Base-by-base conservation (phyloP, 2,888 invertebrate genomes). In the Papilio demoleus region DNA sequence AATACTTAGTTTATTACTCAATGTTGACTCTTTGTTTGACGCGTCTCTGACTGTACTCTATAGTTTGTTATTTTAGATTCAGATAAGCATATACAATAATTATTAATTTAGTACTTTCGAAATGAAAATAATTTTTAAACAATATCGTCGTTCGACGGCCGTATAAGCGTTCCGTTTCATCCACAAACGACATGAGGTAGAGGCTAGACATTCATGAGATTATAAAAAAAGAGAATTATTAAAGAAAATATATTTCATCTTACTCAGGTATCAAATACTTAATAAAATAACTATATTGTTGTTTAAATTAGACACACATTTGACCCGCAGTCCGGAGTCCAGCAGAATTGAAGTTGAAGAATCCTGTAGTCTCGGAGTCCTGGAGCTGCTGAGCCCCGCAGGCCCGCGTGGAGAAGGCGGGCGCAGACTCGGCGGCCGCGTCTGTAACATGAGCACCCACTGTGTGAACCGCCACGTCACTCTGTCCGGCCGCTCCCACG, bases 391-490 rank as follows among this genome's bases (percentile, higher is more conserved):
- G 24, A 12, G 47, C 24, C 12, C 47, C 47, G 47, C 11, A 50
- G 24, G 22, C 3, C 47, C 14, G 24, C 12, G 22, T 22, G 47
- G 12, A 19, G 45, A 12, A 42, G 17, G 42, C 5, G 22, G 2
- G 27, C n/a, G n/a, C n/a, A n/a, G n/a, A n/a, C n/a, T 17, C 60
- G 31, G 45, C 12, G 47, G 9, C 40, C 59, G 19, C 11, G 24
- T 68, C 77, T 79, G 77, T 59, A 77, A 77, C 76, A 76, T 66
- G 72, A 71, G 73, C 74, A 73, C 71, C 61, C 27, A 58, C 72
- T 79, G 83, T 84, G 87, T 77, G 86, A 86, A 84, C 66, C 77
- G 88, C 85, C 72, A 76, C 74, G 85, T 87, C 80, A 81, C 70
- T 53, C 58, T 38, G 59, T 24, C 8, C 17, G 12, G 31, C 40